These are phyloP conservation scores for Poecilia wingei DNA, from an alignment of 2,797 vertebrate species.

Conservation along the genomic window DNA sequence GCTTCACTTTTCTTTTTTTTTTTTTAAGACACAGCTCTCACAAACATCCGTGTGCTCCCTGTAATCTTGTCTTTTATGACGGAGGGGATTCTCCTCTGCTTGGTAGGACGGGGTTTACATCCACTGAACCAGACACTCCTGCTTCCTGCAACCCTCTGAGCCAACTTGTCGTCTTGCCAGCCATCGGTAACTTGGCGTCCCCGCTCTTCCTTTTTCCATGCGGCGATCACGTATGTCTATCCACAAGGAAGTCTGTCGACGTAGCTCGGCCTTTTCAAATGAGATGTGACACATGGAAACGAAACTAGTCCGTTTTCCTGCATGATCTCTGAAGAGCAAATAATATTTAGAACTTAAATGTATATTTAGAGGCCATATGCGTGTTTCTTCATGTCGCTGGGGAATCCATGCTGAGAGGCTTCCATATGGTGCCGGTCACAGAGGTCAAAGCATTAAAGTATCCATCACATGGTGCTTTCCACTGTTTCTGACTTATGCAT, in stretches of 20 bases:
- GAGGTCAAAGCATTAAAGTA: constrained; percentile 42
- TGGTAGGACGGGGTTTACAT: constrained; percentile 54
- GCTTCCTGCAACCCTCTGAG: constrained; percentile 61
- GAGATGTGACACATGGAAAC: constrained; percentile 48
- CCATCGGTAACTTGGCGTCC: constrained; percentile 66
- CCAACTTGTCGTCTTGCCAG: constrained; percentile 72
- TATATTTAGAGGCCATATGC: constrained; percentile 21
- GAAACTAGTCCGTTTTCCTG: constrained; percentile 35
- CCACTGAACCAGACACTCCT: constrained; percentile 63
- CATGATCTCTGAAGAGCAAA: constrained; percentile 14
- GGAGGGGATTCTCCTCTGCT: constrained; percentile 46
- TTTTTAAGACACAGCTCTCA: background rate
- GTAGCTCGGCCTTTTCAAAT: constrained; percentile 46
- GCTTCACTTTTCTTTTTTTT: background rate
- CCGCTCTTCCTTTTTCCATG: constrained; percentile 70
- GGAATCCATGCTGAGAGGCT: constrained; percentile 33
- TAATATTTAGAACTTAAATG: constrained; percentile 14
- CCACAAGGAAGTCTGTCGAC: constrained; percentile 65
- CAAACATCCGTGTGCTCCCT: constrained; percentile 13
- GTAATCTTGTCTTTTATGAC: constrained; percentile 34
- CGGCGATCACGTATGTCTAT: constrained; percentile 74
- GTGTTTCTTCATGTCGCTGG: constrained; percentile 11
- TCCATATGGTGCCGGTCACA: constrained; percentile 43
- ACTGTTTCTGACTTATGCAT: background rate
- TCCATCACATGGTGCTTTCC: constrained; percentile 15